Conservation (phyloP, 2,797 vertebrate species). For the Falco naumanni region DNA sequence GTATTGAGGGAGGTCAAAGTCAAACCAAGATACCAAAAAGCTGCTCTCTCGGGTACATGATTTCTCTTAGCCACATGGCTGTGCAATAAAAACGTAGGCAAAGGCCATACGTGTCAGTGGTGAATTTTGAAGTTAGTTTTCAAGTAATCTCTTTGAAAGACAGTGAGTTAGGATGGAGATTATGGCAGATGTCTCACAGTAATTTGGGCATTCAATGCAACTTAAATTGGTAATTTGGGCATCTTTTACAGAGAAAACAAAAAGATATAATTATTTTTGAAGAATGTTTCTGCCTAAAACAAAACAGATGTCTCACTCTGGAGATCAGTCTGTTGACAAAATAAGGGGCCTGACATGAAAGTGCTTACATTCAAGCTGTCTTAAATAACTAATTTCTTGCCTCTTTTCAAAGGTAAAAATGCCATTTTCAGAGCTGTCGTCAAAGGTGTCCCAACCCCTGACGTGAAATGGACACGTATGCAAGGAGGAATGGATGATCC, state of each 20-base stretch:
- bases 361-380: neutral
- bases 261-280: neutral
- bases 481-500: conserved; percentile 74
- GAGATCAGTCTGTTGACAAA: neutral
- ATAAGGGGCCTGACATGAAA: neutral
- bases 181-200: neutral
- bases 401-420: conserved; percentile 77
- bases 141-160: neutral
- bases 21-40: neutral
- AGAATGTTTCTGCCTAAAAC: neutral
- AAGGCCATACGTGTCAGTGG: neutral
- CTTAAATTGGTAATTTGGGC: neutral
- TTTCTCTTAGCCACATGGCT: neutral
- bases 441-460: conserved; percentile 82
- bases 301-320: neutral
- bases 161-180: neutral
- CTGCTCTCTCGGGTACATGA: neutral
- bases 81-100: neutral
- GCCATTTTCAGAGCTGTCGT: conserved; percentile 84
- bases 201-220: neutral
- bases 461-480: conserved; percentile 81
- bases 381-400: neutral
- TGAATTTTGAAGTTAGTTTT: neutral
- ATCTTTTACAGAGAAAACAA: neutral
- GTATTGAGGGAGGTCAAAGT: neutral